A percentile compares a stretch with the other conserved stretches of the same genome.
These are phyloP conservation scores for Zaprionus bogoriensis DNA, from an alignment of 2,888 invertebrate species.

Conservation along the genomic window DNA sequence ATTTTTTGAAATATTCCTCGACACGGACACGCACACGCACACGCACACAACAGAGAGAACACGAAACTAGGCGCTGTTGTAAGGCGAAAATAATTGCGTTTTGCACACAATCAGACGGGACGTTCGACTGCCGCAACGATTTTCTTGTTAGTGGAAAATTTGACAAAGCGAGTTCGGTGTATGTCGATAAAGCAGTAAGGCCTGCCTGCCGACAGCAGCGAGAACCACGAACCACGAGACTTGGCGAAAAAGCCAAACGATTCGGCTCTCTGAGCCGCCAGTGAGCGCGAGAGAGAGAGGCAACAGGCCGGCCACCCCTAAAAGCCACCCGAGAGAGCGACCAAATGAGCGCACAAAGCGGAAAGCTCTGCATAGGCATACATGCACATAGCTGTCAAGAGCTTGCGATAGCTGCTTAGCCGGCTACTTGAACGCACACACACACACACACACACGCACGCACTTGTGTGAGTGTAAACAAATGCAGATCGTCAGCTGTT, in stretches of 20 bases:
- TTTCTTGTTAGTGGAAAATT: constrained; percentile 59
- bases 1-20: constrained; percentile 27
- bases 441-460: neutral
- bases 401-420: constrained; percentile 27
- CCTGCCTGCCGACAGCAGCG: neutral
- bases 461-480: constrained; percentile 46
- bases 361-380: constrained; percentile 37
- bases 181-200: constrained; percentile 46
- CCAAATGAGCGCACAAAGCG: constrained; percentile 6
- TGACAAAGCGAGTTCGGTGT: constrained; percentile 24
- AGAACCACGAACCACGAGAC: constrained; percentile 42
- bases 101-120: constrained; percentile 48
- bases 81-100: constrained; percentile 51
- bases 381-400: neutral
- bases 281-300: constrained; percentile 18
- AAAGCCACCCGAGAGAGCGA: constrained; percentile 23
- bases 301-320: constrained; percentile 71
- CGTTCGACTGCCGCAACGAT: constrained; percentile 49
- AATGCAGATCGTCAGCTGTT: constrained; percentile 63
- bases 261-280: constrained; percentile 28
- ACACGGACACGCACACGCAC: constrained; percentile 41
- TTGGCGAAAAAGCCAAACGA: constrained; percentile 19
- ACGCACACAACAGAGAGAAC: constrained; percentile 59
- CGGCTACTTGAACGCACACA: constrained; percentile 28
- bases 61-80: constrained; percentile 27